phyloP scores from a whole-genome alignment of 1,140 invertebrate genomes.

The Zaprionus tsacasi region DNA sequence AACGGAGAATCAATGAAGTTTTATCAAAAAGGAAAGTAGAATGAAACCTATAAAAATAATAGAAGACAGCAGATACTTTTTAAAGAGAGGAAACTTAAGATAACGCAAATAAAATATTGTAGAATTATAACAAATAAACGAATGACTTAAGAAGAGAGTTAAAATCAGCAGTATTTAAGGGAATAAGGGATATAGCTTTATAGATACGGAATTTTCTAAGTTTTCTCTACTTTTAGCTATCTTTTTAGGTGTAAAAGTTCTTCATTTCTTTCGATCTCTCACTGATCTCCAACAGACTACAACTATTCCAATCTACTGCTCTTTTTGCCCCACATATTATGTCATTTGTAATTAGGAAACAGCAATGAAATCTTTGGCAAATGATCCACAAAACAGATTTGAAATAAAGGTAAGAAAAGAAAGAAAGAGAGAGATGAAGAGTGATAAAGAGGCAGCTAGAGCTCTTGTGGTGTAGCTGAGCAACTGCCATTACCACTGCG shows the following conservation, averaged over 20 bases:
- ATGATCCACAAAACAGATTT: constrained; percentile 55
- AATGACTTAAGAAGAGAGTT: no score
- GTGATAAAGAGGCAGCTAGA: not conserved
- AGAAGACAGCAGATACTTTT: no score
- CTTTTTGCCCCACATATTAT: constrained; percentile 55
- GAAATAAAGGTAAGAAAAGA: not conserved
- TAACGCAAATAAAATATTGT: no score
- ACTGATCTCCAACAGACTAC: not conserved
- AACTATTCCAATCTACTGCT: not conserved
- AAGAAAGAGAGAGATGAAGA: not conserved
- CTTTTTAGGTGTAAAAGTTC: no score
- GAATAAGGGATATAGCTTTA: no score
- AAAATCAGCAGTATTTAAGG: no score
- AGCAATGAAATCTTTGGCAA: constrained; percentile 47
- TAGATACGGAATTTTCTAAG: no score
- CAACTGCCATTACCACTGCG: constrained; percentile 19
- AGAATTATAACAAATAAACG: no score
- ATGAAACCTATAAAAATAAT: no score
- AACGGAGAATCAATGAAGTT: no score
- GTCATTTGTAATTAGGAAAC: constrained; percentile 63
- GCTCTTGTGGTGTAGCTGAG: not conserved
- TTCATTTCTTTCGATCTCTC: not conserved
- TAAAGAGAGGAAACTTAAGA: no score
- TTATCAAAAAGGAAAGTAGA: not conserved
- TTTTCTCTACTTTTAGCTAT: no score